These are phyloP conservation scores for Micromesistius poutassou DNA, from an alignment of 2,797 vertebrate species.

Conservation along the genomic window DNA sequence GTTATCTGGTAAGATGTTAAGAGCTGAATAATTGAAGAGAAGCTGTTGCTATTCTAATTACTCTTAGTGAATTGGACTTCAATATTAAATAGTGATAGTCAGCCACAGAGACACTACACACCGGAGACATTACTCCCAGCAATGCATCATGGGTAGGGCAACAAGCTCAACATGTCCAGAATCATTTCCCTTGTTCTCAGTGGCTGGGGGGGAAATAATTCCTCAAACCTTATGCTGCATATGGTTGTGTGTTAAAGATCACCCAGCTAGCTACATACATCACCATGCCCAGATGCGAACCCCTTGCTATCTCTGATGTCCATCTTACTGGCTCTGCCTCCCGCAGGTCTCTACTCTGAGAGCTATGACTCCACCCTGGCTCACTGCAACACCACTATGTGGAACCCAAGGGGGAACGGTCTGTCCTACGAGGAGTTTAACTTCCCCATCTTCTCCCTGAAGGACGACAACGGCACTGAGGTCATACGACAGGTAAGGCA, in stretches of 20 bases:
- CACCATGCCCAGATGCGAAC: not conserved
- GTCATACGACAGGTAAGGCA: conserved; percentile 82
- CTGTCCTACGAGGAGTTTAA: conserved; percentile 87
- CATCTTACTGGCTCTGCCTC: not conserved
- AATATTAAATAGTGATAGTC: not conserved
- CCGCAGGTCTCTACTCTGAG: conserved; percentile 81
- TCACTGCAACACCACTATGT: conserved; percentile 75
- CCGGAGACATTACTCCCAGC: no score
- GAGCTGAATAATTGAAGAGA: no score
- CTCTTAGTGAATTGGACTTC: not conserved
- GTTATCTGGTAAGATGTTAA: no score
- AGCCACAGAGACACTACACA: not conserved
- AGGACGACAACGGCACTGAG: conserved; percentile 84
- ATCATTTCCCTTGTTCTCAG: not conserved
- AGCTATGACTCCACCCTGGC: conserved; percentile 77
- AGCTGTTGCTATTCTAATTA: no score
- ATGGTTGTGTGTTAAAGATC: not conserved
- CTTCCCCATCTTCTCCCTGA: conserved; percentile 91
- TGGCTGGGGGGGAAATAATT: not conserved
- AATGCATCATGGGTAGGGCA: no score
- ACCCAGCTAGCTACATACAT: not conserved
- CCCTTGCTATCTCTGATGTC: not conserved
- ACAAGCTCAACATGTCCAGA: no score
- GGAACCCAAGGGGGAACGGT: conserved; percentile 83
- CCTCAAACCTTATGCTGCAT: not conserved